Evolutionary conservation across 2,888 invertebrate species (phyloP).

Genomic region (Tetragnatha montana): DNA sequence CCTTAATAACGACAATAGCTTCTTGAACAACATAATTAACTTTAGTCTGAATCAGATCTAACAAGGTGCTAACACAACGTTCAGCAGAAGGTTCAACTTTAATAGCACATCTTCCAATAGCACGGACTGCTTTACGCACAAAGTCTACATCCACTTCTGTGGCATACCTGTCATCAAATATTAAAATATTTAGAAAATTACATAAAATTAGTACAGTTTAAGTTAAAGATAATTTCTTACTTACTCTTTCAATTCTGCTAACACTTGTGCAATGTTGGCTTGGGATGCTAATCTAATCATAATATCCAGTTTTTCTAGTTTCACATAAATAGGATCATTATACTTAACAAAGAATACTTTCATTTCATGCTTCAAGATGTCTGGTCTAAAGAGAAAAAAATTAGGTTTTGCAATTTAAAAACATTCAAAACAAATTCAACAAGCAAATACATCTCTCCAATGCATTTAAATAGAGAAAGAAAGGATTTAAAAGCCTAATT

Average conservation of each 20-base stretch:
- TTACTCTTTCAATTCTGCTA: conserved; percentile 96
- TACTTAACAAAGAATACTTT: conserved; percentile 99
- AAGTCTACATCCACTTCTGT: conserved; percentile 99
- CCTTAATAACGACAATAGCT: conserved; percentile 98
- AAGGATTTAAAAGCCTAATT: no score
- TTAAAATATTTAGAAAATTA: background rate
- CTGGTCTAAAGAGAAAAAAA: conserved; percentile 81
- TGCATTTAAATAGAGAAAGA: no score
- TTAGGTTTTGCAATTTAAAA: background rate
- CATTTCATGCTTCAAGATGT: conserved; percentile 99
- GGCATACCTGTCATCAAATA: conserved; percentile 80
- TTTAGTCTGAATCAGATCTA: conserved; percentile 99
- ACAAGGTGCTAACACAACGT: conserved; percentile 95
- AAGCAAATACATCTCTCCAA: no score
- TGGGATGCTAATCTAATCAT: conserved; percentile 99
- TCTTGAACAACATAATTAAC: conserved; percentile 99
- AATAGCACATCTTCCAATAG: conserved; percentile 98
- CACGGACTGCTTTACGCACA: conserved; percentile 98
- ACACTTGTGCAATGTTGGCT: conserved; percentile 97
- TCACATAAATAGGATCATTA: conserved; percentile 99
- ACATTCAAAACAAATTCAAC: background rate
- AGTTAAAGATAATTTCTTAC: conserved; percentile 15
- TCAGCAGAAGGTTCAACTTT: conserved; percentile 99
- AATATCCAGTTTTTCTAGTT: conserved; percentile 98
- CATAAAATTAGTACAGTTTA: background rate